These are phyloP conservation scores for Knipowitschia caucasica DNA, from an alignment of 2,797 vertebrate species.

Conservation along the genomic window DNA sequence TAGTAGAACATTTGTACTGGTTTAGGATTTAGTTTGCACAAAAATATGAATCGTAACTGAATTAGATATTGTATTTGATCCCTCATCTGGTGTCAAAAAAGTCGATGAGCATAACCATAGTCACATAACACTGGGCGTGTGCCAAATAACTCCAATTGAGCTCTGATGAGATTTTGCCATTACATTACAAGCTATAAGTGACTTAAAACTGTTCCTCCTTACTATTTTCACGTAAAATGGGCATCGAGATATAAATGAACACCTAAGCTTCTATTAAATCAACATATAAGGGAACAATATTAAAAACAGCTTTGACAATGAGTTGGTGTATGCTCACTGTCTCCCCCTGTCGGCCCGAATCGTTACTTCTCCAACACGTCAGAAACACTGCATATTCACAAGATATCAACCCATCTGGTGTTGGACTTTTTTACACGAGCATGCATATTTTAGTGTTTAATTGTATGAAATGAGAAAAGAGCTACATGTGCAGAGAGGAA, in stretches of 20 bases:
- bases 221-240: slow-evolving; percentile 31
- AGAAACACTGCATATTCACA: slow-evolving; percentile 6
- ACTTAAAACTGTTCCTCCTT: slow-evolving; percentile 18
- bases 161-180: slow-evolving; percentile 25
- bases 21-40: no score
- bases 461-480: slow-evolving; percentile 5
- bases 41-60: no score
- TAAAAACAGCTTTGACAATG: not conserved
- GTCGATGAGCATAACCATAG: slow-evolving; percentile 29
- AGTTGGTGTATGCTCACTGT: slow-evolving; percentile 7
- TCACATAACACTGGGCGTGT: slow-evolving; percentile 33
- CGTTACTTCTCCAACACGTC: not conserved
- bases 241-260: not conserved
- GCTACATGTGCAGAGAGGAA: not conserved
- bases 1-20: no score
- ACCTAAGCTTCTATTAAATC: not conserved
- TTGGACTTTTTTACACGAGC: slow-evolving; percentile 21
- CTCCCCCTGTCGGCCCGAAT: slow-evolving; percentile 44
- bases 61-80: no score
- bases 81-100: no score
- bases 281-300: not conserved
- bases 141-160: slow-evolving; percentile 22
- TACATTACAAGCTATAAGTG: slow-evolving; percentile 12
- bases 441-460: slow-evolving; percentile 22
- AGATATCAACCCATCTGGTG: slow-evolving; percentile 11